phyloP scores from a whole-genome alignment of 2,797 vertebrate species.

The Dallia pectoralis region DNA sequence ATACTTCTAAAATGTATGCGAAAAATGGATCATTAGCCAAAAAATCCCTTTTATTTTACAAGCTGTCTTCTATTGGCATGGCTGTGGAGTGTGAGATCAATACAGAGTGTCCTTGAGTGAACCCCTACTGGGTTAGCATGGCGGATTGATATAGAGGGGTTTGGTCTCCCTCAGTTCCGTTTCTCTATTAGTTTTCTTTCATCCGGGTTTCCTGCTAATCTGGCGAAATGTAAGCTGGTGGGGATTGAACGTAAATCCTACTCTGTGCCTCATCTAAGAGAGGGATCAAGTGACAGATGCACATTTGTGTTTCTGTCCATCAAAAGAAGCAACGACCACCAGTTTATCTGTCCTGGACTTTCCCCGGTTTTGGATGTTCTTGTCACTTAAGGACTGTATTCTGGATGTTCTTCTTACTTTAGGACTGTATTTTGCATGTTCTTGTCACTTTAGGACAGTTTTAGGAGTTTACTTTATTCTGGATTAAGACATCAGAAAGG shows the following conservation, averaged over 20 bases:
- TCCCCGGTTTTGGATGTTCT: constrained; percentile 35
- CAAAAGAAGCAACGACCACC: constrained; percentile 60
- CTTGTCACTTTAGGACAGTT: constrained; percentile 19
- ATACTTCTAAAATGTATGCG: no score
- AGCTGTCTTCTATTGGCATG: constrained; percentile 1
- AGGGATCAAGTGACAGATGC: constrained; percentile 65
- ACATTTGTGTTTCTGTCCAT: constrained; percentile 60
- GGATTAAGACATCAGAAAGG: constrained; percentile 55
- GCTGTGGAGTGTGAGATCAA: background rate
- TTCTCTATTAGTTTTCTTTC: constrained; percentile 36
- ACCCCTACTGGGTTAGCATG: background rate
- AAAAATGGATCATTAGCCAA: no score
- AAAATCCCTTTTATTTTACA: no score
- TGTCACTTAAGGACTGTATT: constrained; percentile 43
- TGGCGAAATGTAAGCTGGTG: constrained; percentile 63
- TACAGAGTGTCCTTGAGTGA: background rate
- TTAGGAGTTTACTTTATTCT: constrained; percentile 61
- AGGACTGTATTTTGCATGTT: constrained; percentile 21
- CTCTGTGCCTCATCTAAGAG: constrained; percentile 64
- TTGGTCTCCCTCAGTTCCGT: background rate
- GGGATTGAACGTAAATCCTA: constrained; percentile 68
- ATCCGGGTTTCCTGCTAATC: constrained; percentile 66
- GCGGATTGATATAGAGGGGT: background rate
- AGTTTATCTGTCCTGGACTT: constrained; percentile 32
- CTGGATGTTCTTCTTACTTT: constrained; percentile 38